Evolutionary conservation across 2,113 vertebrate genomes (phyloP).

Genomic region (Perognathus longimembris): DNA sequence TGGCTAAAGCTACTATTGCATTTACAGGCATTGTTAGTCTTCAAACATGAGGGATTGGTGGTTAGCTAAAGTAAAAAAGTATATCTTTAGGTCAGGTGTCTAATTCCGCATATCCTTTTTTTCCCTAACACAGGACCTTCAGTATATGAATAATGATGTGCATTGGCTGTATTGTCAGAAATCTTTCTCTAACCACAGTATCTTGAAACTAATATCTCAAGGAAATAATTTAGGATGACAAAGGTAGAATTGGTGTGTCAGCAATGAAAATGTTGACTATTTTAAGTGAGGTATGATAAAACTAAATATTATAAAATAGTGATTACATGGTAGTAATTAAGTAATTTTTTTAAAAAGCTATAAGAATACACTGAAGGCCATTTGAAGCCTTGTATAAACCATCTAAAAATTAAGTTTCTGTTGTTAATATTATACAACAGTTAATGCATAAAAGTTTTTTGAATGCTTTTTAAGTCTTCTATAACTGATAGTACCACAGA

Average conservation of each 20-base stretch:
- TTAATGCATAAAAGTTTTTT: not conserved
- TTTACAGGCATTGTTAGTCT: not conserved
- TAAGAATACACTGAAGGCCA: slow-evolving; percentile 32
- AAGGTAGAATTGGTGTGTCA: slow-evolving; percentile 55
- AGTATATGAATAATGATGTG: slow-evolving; percentile 33
- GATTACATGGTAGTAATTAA: slow-evolving; percentile 45
- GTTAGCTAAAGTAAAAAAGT: not conserved
- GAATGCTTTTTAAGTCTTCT: not conserved
- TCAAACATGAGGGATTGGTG: not conserved
- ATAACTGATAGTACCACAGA: not conserved
- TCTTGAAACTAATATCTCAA: slow-evolving; percentile 64
- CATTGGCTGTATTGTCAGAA: slow-evolving; percentile 49
- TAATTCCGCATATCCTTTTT: slow-evolving; percentile 48
- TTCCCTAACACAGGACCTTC: slow-evolving; percentile 23
- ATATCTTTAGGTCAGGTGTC: not conserved
- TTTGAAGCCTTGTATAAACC: slow-evolving; percentile 1
- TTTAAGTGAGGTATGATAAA: slow-evolving; percentile 63
- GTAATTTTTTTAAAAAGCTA: not conserved
- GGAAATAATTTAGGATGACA: slow-evolving; percentile 65
- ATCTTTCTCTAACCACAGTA: slow-evolving; percentile 37
- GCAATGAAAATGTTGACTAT: slow-evolving; percentile 53
- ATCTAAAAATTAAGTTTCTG: slow-evolving; percentile 22
- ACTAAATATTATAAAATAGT: slow-evolving; percentile 47
- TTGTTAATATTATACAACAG: not conserved
- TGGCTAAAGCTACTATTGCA: not conserved